phyloP scores from a whole-genome alignment of 2,113 vertebrate genomes.

The Mixornis gularis region DNA sequence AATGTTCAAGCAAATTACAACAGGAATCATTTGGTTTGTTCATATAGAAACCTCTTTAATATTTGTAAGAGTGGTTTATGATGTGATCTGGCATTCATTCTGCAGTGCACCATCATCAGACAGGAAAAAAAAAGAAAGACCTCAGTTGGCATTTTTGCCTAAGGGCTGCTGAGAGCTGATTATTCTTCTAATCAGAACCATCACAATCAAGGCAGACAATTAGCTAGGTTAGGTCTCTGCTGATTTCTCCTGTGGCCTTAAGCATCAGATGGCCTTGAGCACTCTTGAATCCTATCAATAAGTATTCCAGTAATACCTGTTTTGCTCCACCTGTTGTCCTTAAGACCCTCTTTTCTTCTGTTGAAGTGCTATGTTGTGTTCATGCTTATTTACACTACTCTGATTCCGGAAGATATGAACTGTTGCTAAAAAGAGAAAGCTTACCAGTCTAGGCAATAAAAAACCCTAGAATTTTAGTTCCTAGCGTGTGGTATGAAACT shows the following conservation, averaged over 20 bases:
- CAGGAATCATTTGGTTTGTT: conserved; percentile 23
- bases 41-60: conserved; percentile 24
- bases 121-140: not conserved
- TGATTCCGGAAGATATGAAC: not conserved
- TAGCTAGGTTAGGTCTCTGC: conserved; percentile 69
- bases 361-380: conserved; percentile 15
- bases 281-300: conserved; percentile 65
- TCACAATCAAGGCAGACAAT: conserved; percentile 70
- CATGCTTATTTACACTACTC: conserved; percentile 31
- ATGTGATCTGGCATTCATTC: conserved; percentile 52
- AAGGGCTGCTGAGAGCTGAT: conserved; percentile 67
- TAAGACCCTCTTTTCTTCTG: conserved; percentile 14
- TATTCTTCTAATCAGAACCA: conserved; percentile 70
- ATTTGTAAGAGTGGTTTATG: conserved; percentile 38
- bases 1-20: conserved; percentile 32
- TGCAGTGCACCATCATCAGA: conserved; percentile 6
- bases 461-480: conserved; percentile 25
- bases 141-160: conserved; percentile 56
- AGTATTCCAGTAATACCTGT: conserved; percentile 48
- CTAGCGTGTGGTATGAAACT: not conserved
- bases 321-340: conserved; percentile 45
- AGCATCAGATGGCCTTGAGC: conserved; percentile 63
- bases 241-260: conserved; percentile 60
- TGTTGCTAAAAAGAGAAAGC: conserved; percentile 15
- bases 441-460: not conserved